Base-by-base conservation (phyloP, 2,888 invertebrate genomes). In the Trachelus troglodyta region DNA sequence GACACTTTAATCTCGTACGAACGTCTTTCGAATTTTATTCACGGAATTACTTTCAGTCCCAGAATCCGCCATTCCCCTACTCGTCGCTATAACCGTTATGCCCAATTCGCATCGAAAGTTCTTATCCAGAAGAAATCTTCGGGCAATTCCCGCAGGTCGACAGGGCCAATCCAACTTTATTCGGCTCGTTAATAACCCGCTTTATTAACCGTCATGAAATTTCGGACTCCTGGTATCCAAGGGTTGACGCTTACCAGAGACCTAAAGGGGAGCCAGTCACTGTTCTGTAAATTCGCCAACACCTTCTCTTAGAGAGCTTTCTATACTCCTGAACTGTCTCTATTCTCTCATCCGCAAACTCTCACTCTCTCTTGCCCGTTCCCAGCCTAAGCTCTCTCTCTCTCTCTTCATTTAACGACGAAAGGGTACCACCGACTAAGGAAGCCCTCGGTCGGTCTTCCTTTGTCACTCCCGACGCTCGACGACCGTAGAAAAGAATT, bases 371-470 rank as follows among this genome's bases (percentile, higher is more conserved):
- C 56, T 56, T 23, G 56, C 56, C 23, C 56, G 1, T 23, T 56
- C 1, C 9, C 56, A 56, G 23, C 56, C 6, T 23, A 81, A 81
- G 81, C 81, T 77, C 80, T 80, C 80, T 23, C 56, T 56, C 81
- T 80, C 80, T 81, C 80, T 81, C 79, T 78, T 81, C 80, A 81
- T 83, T 81, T 79, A 80, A 77, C 80, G 79, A 81, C 82, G 83
- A 85, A 86, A 85, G 82, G 81, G 79, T 82, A 77, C 80, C 78
- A 81, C 73, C 77, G 75, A 76, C 81, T 81, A 85, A 85, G 83
- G 84, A 86, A 82, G 84, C 69, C 69, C 81, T 80, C 81, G 80
- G 84, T 81, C 81, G 78, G 79, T 84, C 23, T 83, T 80, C 82
- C 82, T 75, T 82, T 80, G 81, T 80, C 84, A 82, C 84, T 84